These are phyloP conservation scores for Aurelia aurita DNA, from an alignment of 30 jellyfish, hydroid and myxozoan species.

Conservation along the genomic window DNA sequence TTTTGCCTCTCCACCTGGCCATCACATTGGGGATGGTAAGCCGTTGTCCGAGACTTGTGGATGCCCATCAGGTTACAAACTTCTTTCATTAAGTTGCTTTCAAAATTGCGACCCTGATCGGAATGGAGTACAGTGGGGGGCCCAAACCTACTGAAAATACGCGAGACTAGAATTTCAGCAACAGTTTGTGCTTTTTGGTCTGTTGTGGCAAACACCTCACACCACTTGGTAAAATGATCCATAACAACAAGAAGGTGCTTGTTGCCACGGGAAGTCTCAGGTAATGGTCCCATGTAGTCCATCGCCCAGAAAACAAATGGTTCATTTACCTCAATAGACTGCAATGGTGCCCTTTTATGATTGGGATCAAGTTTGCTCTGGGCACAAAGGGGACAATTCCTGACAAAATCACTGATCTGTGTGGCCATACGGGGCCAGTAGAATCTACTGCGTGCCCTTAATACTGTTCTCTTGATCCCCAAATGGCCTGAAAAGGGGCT, in stretches of 20 bases:
- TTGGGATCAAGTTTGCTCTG: conserved; percentile 27
- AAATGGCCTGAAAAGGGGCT: conserved; percentile 56
- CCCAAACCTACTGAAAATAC: conserved; percentile 54
- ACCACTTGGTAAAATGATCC: conserved; percentile 80
- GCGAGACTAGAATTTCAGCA: conserved; percentile 52
- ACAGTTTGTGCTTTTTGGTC: conserved; percentile 47
- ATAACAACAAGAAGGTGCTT: conserved; percentile 53
- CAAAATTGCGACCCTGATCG: conserved; percentile 64
- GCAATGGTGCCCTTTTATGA: conserved; percentile 32
- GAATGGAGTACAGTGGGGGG: conserved; percentile 70
- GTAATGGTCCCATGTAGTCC: conserved; percentile 47
- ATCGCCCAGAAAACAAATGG: conserved; percentile 57
- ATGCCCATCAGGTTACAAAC: conserved; percentile 50
- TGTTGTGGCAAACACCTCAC: conserved; percentile 59
- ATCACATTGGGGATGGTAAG: conserved; percentile 64
- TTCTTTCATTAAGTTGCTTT: conserved; percentile 51
- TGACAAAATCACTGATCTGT: conserved; percentile 15
- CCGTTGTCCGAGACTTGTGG: conserved; percentile 43
- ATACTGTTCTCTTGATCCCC: conserved; percentile 41
- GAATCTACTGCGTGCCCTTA: conserved; percentile 47
- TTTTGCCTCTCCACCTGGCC: conserved; percentile 45
- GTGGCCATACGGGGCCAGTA: conserved; percentile 56
- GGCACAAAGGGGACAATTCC: conserved; percentile 46
- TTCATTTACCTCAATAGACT: conserved; percentile 29
- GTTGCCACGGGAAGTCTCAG: conserved; percentile 24